Evolutionary conservation across 2,797 vertebrate species (phyloP).

Genomic region (Okamejei kenojei): DNA sequence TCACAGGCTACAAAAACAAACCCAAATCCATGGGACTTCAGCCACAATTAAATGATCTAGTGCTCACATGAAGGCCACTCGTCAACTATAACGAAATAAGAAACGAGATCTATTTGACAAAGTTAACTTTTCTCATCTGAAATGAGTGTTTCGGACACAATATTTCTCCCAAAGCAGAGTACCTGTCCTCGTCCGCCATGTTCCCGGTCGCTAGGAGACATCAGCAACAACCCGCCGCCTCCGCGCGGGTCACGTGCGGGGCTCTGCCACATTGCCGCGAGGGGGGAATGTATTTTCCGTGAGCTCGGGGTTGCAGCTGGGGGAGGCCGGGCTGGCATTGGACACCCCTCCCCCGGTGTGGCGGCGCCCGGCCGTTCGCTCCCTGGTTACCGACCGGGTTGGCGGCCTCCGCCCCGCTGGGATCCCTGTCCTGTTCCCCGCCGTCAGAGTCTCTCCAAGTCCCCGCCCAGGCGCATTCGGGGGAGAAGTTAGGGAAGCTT

Average conservation of each 20-base stretch:
- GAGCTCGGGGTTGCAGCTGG: no score
- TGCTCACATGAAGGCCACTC: not conserved
- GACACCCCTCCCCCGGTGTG: no score
- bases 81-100: not conserved
- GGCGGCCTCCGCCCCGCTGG: no score
- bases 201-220: conserved; percentile 4
- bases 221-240: not conserved
- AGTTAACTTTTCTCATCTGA: not conserved
- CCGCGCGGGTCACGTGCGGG: not conserved
- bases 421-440: no score
- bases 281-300: no score
- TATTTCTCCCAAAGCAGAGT: not conserved
- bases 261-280: not conserved
- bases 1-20: not conserved
- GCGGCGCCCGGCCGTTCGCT: not conserved
- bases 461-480: no score
- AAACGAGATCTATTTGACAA: no score
- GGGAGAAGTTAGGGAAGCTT: not conserved
- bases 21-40: not conserved
- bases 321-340: no score
- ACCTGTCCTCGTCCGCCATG: not conserved
- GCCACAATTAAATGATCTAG: not conserved
- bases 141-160: not conserved
- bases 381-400: not conserved
- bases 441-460: not conserved